A percentile compares a stretch with the other conserved stretches of the same genome.
These are phyloP conservation scores for Acarapis woodi DNA, from an alignment of 1,140 invertebrate species.

Conservation along the genomic window DNA sequence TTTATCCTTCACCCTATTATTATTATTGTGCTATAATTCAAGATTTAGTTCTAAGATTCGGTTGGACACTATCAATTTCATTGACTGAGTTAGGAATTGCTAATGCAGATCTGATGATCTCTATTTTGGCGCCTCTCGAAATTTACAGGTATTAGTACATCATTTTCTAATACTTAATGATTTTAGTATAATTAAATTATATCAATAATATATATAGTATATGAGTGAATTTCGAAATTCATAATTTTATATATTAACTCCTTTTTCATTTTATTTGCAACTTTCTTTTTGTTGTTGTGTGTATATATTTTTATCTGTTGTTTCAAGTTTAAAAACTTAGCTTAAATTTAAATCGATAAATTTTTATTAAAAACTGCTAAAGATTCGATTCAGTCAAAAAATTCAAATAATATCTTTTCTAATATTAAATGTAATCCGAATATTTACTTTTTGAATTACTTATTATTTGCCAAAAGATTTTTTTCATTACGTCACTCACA, in stretches of 20 bases:
- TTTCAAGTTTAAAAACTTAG: too few species aligned
- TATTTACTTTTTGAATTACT: background rate
- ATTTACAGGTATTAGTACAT: slow-evolving; percentile 69
- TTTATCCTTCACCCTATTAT: slow-evolving; percentile 31
- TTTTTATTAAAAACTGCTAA: too few species aligned
- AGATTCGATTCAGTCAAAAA: too few species aligned
- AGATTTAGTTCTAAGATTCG: slow-evolving; percentile 71
- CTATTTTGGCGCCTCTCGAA: slow-evolving; percentile 65
- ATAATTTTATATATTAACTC: too few species aligned
- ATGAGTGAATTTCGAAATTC: background rate
- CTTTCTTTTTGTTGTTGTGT: too few species aligned
- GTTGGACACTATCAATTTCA: slow-evolving; percentile 62
- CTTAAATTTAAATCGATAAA: too few species aligned
- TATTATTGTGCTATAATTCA: slow-evolving; percentile 94
- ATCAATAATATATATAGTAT: background rate
- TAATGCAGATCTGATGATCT: slow-evolving; percentile 52
- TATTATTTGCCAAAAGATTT: too few species aligned
- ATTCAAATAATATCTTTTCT: too few species aligned
- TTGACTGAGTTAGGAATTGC: slow-evolving; percentile 51
- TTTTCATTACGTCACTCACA: background rate
- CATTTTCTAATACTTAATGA: background rate
- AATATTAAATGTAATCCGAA: too few species aligned
- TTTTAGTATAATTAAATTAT: background rate
- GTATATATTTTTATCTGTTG: too few species aligned
- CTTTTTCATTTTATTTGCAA: too few species aligned